Conservation (phyloP, 2,797 vertebrate species). For the Malurus leucopterus region DNA sequence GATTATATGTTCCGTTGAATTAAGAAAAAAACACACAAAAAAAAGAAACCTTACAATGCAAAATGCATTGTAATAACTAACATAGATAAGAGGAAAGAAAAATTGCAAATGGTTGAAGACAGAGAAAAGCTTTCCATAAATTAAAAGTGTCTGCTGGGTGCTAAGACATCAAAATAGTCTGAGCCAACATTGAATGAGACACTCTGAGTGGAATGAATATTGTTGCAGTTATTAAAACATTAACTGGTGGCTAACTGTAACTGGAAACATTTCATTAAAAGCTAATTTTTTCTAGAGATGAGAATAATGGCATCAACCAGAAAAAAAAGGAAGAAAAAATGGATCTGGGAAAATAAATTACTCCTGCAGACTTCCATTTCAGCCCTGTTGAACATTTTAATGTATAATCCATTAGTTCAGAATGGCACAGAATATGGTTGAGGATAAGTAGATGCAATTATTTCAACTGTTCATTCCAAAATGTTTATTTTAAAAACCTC, state of each 20-base stretch:
- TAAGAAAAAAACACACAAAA: not conserved
- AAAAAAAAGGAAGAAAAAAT: not conserved
- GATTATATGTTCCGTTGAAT: not conserved
- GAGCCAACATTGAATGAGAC: not conserved
- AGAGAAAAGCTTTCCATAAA: conserved; percentile 18
- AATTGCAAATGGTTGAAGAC: not conserved
- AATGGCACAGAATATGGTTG: not conserved
- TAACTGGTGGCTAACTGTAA: not conserved
- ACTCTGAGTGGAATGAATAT: not conserved
- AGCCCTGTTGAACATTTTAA: not conserved
- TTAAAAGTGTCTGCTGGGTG: not conserved
- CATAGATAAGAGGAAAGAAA: conserved; percentile 9
- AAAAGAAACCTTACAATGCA: not conserved
- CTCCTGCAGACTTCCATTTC: not conserved
- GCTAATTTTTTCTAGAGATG: not conserved
- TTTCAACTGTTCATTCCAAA: not conserved
- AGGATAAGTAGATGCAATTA: not conserved
- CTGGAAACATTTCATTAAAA: not conserved
- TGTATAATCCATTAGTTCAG: not conserved
- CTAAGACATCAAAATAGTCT: not conserved
- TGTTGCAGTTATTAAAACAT: conserved; percentile 16
- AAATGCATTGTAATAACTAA: conserved; percentile 18
- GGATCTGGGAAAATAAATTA: not conserved
- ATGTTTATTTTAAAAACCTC: not conserved
- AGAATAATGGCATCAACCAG: not conserved